These are phyloP conservation scores for Sorex maritimensis DNA, from an alignment of 2,797 vertebrate species.

Conservation along the genomic window DNA sequence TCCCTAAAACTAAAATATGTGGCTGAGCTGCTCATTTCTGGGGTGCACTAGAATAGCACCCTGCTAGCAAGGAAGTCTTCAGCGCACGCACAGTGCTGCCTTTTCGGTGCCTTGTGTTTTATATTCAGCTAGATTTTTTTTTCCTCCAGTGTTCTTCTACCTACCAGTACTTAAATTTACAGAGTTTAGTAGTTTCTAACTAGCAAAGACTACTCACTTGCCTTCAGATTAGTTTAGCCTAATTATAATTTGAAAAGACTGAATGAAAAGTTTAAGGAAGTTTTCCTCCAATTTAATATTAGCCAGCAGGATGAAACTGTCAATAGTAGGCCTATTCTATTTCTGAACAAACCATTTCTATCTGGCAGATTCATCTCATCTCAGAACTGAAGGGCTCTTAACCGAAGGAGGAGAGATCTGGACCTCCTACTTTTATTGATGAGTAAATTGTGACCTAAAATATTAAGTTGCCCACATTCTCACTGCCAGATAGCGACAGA, in stretches of 20 bases:
- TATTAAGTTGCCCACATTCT: constrained; percentile 32
- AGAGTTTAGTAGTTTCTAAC: constrained; percentile 1
- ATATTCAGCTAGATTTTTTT: constrained; percentile 29
- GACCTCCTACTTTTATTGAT: constrained; percentile 15
- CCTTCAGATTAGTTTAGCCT: neutral
- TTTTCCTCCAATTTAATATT: constrained; percentile 31
- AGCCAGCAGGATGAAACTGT: neutral
- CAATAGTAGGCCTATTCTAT: neutral
- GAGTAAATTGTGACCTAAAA: constrained; percentile 30
- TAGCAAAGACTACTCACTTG: neutral
- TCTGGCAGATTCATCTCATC: neutral
- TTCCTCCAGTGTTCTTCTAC: constrained; percentile 13
- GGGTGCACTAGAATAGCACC: constrained; percentile 17
- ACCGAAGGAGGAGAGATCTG: neutral
- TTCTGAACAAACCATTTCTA: neutral
- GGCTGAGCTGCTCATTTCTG: constrained; percentile 48
- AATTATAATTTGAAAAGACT: constrained; percentile 55
- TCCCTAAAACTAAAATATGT: constrained; percentile 45
- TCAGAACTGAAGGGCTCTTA: constrained; percentile 26
- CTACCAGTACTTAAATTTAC: neutral
- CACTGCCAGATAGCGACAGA: constrained; percentile 5
- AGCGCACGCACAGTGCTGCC: neutral
- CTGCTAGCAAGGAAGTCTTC: constrained; percentile 15
- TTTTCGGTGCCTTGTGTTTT: constrained; percentile 7
- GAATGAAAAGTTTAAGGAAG: constrained; percentile 53